Evolutionary conservation across 2,113 vertebrate species (phyloP).

Genomic region (Phasianus colchicus): DNA sequence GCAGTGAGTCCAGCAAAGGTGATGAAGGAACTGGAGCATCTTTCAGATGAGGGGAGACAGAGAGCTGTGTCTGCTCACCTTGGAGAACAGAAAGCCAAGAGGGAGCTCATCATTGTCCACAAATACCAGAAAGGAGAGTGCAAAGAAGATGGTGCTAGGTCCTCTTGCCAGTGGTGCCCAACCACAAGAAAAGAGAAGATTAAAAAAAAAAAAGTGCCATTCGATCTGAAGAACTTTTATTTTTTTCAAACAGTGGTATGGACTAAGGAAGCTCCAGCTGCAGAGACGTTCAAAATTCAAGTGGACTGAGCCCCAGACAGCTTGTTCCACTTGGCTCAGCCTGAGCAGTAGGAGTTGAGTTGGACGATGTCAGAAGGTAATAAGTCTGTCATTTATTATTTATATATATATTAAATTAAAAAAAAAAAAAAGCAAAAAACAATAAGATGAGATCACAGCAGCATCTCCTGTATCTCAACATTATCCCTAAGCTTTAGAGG

Average conservation of each 20-base stretch:
- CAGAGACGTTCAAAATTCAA: neutral
- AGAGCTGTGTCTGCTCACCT: neutral
- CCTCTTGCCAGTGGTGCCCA: neutral
- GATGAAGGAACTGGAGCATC: neutral
- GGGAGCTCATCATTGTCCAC: neutral
- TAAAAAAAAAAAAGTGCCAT: neutral
- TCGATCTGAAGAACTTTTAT: neutral
- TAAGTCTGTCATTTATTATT: neutral
- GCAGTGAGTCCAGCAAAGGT: neutral
- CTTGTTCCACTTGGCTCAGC: neutral
- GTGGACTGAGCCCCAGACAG: neutral
- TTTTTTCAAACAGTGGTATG: neutral
- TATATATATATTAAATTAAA: too few relatives aligned
- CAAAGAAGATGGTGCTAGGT: neutral
- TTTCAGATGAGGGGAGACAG: neutral
- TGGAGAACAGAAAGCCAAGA: neutral
- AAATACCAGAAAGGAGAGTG: neutral
- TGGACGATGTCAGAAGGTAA: neutral
- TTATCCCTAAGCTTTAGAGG: neutral
- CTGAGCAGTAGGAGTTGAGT: neutral
- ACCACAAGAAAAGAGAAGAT: neutral
- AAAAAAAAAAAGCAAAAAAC: neutral
- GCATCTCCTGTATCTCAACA: neutral
- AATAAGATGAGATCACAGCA: neutral
- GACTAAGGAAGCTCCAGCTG: neutral